Evolutionary conservation across 1,140 invertebrate genomes (phyloP).

Genomic region (Gryon sp.): DNA sequence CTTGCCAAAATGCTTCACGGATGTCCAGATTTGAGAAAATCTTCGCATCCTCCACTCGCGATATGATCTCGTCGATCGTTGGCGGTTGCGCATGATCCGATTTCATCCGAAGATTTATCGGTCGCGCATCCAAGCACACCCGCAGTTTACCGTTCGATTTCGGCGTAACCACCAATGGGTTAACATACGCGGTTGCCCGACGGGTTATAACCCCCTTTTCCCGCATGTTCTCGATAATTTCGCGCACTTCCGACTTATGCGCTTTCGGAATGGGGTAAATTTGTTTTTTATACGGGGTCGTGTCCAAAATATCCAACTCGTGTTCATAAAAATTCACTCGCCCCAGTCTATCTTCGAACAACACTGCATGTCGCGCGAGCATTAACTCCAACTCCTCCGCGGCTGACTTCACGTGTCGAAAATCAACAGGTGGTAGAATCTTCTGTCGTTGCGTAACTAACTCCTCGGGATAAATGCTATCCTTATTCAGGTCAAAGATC

Average conservation of each 20-base stretch:
- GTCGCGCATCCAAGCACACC: neutral
- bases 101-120: neutral
- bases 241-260: neutral
- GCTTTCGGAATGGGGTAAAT: neutral
- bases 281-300: neutral
- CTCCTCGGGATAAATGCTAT: no score
- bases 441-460: no score
- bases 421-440: no score
- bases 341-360: neutral
- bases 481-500: no score
- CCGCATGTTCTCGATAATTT: neutral
- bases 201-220: neutral
- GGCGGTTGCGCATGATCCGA: conserved; percentile 8
- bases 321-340: conserved; percentile 2
- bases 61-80: neutral
- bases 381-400: neutral
- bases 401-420: no score
- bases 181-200: neutral
- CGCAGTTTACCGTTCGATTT: conserved; percentile 2
- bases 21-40: conserved; percentile 2
- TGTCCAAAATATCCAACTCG: neutral
- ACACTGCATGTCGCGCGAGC: neutral
- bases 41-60: neutral
- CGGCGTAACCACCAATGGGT: neutral
- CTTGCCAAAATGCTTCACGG: conserved; percentile 2